Evolutionary conservation across 2,113 vertebrate genomes (phyloP).

Genomic region (Melanerpes formicivorus): DNA sequence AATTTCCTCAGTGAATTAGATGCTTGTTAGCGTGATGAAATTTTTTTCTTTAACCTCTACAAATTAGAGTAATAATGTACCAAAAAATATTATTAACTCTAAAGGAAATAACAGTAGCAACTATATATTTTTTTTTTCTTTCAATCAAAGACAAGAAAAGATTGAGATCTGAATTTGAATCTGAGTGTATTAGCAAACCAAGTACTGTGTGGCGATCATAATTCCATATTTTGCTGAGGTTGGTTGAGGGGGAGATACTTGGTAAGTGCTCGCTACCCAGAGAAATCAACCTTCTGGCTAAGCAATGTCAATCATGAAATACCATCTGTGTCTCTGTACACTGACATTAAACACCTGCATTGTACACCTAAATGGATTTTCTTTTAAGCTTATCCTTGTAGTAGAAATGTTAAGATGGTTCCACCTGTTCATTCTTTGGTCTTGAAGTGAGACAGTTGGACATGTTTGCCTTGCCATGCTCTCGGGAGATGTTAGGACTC

Average conservation of each 20-base stretch:
- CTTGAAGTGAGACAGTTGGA: rapidly evolving
- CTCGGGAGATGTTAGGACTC: not conserved
- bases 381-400: not conserved
- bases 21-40: not conserved
- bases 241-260: rapidly evolving
- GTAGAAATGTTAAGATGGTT: not conserved
- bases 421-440: not conserved
- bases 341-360: not conserved
- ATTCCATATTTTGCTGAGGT: not conserved
- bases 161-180: not conserved
- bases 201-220: not conserved
- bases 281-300: not conserved
- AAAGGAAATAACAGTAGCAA: not conserved
- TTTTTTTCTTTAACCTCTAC: not conserved
- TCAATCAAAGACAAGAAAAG: not conserved
- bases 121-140: not conserved
- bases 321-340: not conserved
- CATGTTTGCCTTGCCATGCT: rapidly evolving
- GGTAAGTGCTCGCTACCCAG: not conserved
- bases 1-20: not conserved
- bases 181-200: not conserved
- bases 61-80: not conserved
- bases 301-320: not conserved
- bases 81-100: not conserved
- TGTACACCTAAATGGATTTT: not conserved